Percentiles rank a stretch among this genome's conserved stretches.
phyloP scores from a whole-genome alignment of 2,113 vertebrate genomes.

The Clinocottus analis region DNA sequence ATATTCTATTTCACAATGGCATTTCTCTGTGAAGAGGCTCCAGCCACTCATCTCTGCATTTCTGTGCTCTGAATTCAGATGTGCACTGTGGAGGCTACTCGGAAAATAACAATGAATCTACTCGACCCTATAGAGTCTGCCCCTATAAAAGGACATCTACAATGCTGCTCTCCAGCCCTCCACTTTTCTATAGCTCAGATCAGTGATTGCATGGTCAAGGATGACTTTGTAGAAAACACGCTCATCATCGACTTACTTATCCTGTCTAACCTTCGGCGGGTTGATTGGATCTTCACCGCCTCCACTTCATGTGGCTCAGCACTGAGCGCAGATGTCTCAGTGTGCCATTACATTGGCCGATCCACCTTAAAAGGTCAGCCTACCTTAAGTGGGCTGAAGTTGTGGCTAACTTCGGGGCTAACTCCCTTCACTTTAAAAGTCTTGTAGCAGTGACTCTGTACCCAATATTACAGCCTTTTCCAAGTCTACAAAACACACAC shows the following conservation, averaged over 20 bases:
- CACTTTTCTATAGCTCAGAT: conserved; percentile 11
- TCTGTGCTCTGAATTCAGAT: neutral
- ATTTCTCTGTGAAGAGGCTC: conserved; percentile 3
- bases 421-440: neutral
- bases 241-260: conserved; percentile 5
- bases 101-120: conserved; percentile 1
- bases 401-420: neutral
- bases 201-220: conserved; percentile 24
- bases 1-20: neutral
- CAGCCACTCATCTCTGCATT: conserved; percentile 13
- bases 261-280: conserved; percentile 2
- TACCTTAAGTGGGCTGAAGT: neutral
- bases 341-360: neutral
- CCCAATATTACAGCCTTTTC: neutral
- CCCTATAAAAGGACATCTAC: conserved; percentile 2
- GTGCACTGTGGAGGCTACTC: neutral
- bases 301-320: conserved; percentile 7
- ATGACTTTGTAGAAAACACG: conserved; percentile 23
- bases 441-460: neutral
- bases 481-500: neutral
- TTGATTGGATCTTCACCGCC: neutral
- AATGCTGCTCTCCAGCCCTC: neutral
- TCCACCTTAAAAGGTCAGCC: neutral
- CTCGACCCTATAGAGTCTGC: neutral
- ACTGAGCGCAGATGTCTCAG: neutral